phyloP scores from a whole-genome alignment of 2,888 invertebrate species.

The Xiphydria camelus region DNA sequence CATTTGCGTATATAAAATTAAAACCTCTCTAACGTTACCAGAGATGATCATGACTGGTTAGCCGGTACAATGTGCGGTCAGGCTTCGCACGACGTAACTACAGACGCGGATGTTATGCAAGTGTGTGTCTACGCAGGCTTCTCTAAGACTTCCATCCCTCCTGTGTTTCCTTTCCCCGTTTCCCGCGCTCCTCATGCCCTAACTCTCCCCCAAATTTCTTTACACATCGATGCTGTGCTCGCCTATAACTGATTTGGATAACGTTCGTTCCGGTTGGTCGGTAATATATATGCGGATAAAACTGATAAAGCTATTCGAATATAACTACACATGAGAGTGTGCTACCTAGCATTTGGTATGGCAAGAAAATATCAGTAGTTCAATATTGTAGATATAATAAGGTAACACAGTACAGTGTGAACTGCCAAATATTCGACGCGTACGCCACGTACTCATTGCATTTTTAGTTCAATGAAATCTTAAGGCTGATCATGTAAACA shows the following conservation, averaged over 20 bases:
- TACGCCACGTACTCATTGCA: slow-evolving; percentile 34
- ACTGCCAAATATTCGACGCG: slow-evolving; percentile 39
- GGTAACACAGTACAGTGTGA: slow-evolving; percentile 40
- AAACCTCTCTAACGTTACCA: slow-evolving; percentile 52
- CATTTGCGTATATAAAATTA: slow-evolving; percentile 45
- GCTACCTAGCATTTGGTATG: slow-evolving; percentile 52
- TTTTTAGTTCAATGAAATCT: slow-evolving; percentile 25
- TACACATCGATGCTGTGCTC: too few relatives aligned
- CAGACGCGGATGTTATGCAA: slow-evolving; percentile 29
- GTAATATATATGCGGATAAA: slow-evolving; percentile 28
- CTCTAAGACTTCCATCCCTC: slow-evolving; percentile 15
- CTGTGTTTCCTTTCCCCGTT: slow-evolving; percentile 8
- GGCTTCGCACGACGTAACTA: slow-evolving; percentile 39
- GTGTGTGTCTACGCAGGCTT: slow-evolving; percentile 23
- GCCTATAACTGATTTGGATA: too few relatives aligned
- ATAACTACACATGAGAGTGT: slow-evolving; percentile 36
- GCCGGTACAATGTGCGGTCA: too few relatives aligned
- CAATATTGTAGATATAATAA: slow-evolving; percentile 23
- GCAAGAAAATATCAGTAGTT: slow-evolving; percentile 44
- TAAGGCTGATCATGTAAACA: slow-evolving; percentile 59
- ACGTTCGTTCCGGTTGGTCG: too few relatives aligned
- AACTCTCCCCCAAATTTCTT: too few relatives aligned
- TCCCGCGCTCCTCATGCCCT: too few relatives aligned
- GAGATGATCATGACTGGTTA: slow-evolving; percentile 48
- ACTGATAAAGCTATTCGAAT: slow-evolving; percentile 34